A percentile compares a stretch with the other conserved stretches of the same genome.
phyloP scores from a whole-genome alignment of 2,797 vertebrate species.

The Xiphorhynchus erythropygius region DNA sequence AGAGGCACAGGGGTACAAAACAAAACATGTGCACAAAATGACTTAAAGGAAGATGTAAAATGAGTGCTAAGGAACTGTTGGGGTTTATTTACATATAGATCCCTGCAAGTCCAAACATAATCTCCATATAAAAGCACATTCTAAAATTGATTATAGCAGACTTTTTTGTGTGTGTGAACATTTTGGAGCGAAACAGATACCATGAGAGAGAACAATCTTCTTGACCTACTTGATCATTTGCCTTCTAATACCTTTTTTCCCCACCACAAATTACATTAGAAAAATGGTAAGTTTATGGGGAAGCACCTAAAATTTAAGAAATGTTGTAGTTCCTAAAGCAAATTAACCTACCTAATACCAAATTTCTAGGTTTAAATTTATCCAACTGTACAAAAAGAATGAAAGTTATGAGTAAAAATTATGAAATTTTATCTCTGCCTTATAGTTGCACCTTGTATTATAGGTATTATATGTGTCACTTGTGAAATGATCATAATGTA shows the following conservation, averaged over 20 bases:
- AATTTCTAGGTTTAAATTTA: background rate
- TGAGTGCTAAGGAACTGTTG: background rate
- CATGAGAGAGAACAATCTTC: background rate
- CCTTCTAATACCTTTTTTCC: background rate
- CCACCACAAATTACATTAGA: background rate
- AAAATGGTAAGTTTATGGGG: background rate
- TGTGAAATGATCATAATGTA: background rate
- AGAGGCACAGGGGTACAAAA: background rate
- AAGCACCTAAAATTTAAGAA: background rate
- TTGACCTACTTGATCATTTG: background rate
- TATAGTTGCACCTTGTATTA: background rate
- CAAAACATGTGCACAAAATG: background rate
- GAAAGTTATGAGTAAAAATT: background rate
- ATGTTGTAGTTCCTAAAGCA: background rate
- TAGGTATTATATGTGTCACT: background rate
- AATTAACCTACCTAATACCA: background rate
- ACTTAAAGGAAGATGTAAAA: background rate
- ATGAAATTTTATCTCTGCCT: background rate
- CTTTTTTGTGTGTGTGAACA: background rate
- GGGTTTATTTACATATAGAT: constrained; percentile 36
- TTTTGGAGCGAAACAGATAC: background rate
- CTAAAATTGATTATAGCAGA: background rate
- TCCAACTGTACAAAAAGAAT: background rate
- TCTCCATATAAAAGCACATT: background rate
- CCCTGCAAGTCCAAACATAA: constrained; percentile 15